phyloP scores from a whole-genome alignment of 2,888 invertebrate genomes.

The Hyalella azteca region DNA sequence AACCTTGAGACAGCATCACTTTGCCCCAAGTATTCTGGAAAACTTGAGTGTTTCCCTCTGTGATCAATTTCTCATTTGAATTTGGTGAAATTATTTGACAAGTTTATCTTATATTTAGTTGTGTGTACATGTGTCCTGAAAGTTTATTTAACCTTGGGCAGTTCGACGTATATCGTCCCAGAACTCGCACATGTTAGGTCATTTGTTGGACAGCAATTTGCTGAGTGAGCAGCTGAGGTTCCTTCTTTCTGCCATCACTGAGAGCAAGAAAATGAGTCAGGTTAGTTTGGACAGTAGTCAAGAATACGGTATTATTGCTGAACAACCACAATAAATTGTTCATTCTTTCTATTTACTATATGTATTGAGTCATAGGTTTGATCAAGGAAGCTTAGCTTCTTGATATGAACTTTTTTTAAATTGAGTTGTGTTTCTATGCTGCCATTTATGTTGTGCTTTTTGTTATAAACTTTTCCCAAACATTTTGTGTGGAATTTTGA shows the following conservation, averaged over 20 bases:
- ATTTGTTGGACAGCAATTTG: neutral
- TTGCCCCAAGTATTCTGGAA: too few species aligned
- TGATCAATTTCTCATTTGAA: neutral
- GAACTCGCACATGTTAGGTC: neutral
- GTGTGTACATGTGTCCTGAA: neutral
- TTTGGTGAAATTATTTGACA: neutral
- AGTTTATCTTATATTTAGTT: neutral
- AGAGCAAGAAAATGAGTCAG: neutral
- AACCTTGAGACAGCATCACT: too few species aligned
- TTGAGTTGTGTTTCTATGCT: too few species aligned
- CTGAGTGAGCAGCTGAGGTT: constrained; percentile 21
- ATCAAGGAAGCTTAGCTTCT: too few species aligned
- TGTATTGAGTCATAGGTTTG: too few species aligned
- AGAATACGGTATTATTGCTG: too few species aligned
- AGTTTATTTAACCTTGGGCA: neutral
- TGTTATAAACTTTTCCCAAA: too few species aligned
- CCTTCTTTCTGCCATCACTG: neutral
- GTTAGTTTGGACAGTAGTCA: neutral
- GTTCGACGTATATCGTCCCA: neutral
- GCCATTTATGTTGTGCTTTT: too few species aligned
- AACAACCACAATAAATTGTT: too few species aligned
- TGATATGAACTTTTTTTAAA: too few species aligned
- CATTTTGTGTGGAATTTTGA: too few species aligned
- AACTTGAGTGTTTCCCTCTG: neutral
- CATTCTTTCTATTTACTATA: too few species aligned